A percentile compares a stretch with the other conserved stretches of the same genome.
phyloP scores from a whole-genome alignment of 2,888 invertebrate species.

The Parascotia fuliginaria region DNA sequence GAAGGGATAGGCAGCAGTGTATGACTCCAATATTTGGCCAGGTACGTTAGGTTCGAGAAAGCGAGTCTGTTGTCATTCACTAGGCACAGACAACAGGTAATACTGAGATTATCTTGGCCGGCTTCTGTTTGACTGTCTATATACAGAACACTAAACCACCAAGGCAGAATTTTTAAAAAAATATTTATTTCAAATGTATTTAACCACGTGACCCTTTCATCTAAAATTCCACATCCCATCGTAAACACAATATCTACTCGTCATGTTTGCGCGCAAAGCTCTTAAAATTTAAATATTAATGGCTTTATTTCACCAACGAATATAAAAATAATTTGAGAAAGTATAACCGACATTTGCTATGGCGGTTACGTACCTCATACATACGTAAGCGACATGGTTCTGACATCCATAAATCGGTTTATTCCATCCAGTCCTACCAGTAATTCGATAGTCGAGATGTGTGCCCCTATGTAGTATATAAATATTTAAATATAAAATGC shows the following conservation, averaged over 20 bases:
- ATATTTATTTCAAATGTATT: background rate
- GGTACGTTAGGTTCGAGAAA: no score
- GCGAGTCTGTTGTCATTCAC: no score
- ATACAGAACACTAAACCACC: no score
- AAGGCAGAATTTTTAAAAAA: background rate
- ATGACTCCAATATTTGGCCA: no score
- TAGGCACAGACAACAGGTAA: no score
- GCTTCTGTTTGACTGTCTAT: no score
- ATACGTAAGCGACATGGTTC: background rate
- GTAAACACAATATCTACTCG: background rate
- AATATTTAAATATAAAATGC: constrained; percentile 3
- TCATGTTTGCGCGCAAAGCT: constrained; percentile 5
- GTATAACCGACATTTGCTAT: constrained; percentile 4
- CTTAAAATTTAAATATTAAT: constrained; percentile 18
- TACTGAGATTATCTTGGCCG: no score
- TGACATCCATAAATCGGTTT: constrained; percentile 2
- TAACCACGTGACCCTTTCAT: background rate
- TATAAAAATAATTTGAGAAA: constrained; percentile 11
- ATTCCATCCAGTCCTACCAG: no score
- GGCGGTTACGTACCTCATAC: background rate
- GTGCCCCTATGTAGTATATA: background rate
- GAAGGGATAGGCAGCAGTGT: no score
- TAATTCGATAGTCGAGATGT: no score
- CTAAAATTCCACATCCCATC: constrained; percentile 1
- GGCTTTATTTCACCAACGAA: constrained; percentile 5